Base-by-base conservation (phyloP, 2,797 vertebrate genomes). In the Myotis vivesi region DNA sequence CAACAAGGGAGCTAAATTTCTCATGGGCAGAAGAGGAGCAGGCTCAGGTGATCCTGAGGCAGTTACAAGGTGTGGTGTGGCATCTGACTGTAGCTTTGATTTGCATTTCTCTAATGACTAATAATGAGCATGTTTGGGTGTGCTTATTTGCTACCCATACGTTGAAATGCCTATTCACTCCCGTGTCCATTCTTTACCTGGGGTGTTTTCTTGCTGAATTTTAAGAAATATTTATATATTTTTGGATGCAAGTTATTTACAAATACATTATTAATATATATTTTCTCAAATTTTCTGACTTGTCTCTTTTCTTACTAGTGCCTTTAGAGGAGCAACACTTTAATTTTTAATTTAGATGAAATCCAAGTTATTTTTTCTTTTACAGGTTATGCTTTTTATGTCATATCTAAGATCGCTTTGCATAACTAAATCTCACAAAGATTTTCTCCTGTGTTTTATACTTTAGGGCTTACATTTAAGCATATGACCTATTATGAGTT, bases 351-450 rank as follows among this genome's bases (percentile, higher is more conserved):
- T 30, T 62, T 62, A 62, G 28, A 30, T 62, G 59, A 30, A 59
- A 62, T 30, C 59, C 28, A 62, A 62, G 44, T 79, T 71, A 64
- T 53, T 66, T 53, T 81, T 89, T 76, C 23, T 57, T 55, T 59
- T 73, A 83, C 16, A 22, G 22, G n/a, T 79, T 25, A 30, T 33
- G 15, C 9, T 62, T 96, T 90, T 75, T 73, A 44, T 87, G 6
- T 76, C 44, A 68, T 62, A 76, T 57, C 13, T 88, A 87, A 95
- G 15, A 71, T 85, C 15, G 44, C 46, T 86, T 93, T 92, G 36
- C 33, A 82, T 59, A 86, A 72, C 17, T 92, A n/a, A 94, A 82
- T 38, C 71, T 73, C 22, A 87, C 11, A 87, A 91, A 62, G 11
- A 55, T 77, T 66, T 64, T 46, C 33, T 79, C 68, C 41, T 80